Evolutionary conservation across 2,888 invertebrate species (phyloP).

Genomic region (Aleiodes alternator): DNA sequence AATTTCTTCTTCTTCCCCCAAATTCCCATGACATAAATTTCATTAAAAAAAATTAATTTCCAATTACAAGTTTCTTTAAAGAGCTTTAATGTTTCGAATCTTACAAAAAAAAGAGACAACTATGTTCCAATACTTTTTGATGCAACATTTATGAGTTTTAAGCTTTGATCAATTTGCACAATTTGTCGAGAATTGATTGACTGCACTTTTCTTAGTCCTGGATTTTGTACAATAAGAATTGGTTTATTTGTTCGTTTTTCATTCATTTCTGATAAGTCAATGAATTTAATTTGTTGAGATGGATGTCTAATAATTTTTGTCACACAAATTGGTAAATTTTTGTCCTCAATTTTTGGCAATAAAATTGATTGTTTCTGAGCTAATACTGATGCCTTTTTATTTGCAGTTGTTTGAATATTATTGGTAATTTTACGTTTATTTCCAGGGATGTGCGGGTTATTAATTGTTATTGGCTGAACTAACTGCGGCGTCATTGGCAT

Average conservation of each 20-base stretch:
- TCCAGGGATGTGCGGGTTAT: neutral
- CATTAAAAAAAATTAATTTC: too few species aligned
- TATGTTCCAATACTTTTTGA: constrained; percentile 65
- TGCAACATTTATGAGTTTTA: constrained; percentile 61
- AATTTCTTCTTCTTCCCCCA: neutral
- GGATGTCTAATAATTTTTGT: constrained; percentile 26
- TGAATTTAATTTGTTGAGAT: constrained; percentile 34
- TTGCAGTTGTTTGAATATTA: constrained; percentile 12
- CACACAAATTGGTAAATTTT: constrained; percentile 23
- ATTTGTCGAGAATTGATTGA: constrained; percentile 58
- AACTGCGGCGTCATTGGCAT: constrained; percentile 16
- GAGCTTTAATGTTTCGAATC: too few species aligned
- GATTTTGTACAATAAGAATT: constrained; percentile 62
- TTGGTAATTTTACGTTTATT: constrained; percentile 22
- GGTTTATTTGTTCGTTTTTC: constrained; percentile 52
- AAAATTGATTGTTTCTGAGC: constrained; percentile 36
- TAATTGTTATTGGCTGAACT: neutral
- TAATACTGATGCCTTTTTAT: constrained; percentile 30
- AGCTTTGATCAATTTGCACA: constrained; percentile 63
- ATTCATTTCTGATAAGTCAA: constrained; percentile 34
- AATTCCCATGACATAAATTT: too few species aligned
- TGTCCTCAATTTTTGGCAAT: constrained; percentile 43
- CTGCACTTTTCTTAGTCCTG: constrained; percentile 50
- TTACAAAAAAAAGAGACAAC: constrained; percentile 25
- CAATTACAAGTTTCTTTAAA: too few species aligned